These are phyloP conservation scores for Alloplasta piceator DNA, from an alignment of 2,888 invertebrate species.

Conservation along the genomic window DNA sequence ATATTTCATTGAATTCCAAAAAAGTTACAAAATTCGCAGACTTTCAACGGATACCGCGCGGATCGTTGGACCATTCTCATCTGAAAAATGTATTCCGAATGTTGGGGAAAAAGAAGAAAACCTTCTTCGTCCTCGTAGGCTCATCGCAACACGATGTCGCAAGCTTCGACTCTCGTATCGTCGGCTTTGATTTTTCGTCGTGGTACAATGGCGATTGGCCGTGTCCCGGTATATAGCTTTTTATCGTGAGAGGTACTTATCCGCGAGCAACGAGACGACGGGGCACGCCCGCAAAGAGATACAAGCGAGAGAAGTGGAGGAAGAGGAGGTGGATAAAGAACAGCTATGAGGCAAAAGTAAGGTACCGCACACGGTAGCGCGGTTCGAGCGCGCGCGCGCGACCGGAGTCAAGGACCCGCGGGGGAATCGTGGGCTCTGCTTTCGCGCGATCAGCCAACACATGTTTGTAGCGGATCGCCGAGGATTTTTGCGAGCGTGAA, in stretches of 20 bases:
- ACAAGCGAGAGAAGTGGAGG: conserved; percentile 39
- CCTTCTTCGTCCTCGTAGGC: no score
- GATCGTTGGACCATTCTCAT: no score
- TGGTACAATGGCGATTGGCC: background rate
- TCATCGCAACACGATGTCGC: no score
- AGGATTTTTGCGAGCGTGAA: conserved; percentile 25
- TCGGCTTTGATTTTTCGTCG: background rate
- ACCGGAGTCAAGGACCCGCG: conserved; percentile 69
- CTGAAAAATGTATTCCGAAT: no score
- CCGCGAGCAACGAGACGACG: conserved; percentile 4
- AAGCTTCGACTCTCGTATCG: no score
- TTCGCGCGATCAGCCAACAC: conserved; percentile 48
- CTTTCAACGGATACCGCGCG: no score
- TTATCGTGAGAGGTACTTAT: conserved; percentile 7
- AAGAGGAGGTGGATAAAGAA: conserved; percentile 51
- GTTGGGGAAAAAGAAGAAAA: no score
- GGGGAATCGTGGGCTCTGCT: conserved; percentile 61
- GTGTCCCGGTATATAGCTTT: background rate
- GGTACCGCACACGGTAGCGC: conserved; percentile 61
- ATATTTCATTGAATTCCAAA: no score
- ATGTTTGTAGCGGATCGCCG: background rate
- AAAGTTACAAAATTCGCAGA: no score
- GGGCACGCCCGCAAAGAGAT: conserved; percentile 17
- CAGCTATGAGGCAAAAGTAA: conserved; percentile 35
- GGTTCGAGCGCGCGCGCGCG: conserved; percentile 49